phyloP scores from a whole-genome alignment of 2,888 invertebrate genomes.

The Danaus chrysippus region DNA sequence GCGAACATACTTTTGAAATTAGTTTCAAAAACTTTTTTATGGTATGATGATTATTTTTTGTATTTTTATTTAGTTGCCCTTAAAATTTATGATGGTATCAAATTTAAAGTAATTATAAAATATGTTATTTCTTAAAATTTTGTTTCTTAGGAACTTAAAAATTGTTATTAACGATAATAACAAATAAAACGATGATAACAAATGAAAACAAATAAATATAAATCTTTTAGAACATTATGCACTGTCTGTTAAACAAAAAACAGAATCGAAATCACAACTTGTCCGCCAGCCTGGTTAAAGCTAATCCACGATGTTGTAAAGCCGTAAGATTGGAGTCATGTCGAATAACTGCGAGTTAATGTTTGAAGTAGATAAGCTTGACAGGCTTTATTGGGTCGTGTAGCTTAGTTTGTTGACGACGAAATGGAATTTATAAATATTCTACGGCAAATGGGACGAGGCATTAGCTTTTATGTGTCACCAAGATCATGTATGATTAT shows the following conservation, averaged over 20 bases:
- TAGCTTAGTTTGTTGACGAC: constrained; percentile 26
- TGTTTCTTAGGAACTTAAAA: too few relatives aligned
- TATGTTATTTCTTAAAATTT: too few relatives aligned
- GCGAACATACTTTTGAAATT: too few relatives aligned
- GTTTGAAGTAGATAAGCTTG: constrained; percentile 32
- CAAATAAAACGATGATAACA: too few relatives aligned
- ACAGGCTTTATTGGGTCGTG: constrained; percentile 28
- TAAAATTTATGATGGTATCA: too few relatives aligned
- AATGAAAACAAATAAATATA: too few relatives aligned
- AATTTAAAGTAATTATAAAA: too few relatives aligned
- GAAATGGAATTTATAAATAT: constrained; percentile 25
- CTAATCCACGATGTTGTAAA: constrained; percentile 31
- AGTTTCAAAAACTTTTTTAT: too few relatives aligned
- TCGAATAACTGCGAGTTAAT: constrained; percentile 32
- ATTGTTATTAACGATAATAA: too few relatives aligned
- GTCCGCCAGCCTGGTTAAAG: constrained; percentile 20
- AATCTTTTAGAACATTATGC: neutral
- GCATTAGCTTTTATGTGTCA: constrained; percentile 8
- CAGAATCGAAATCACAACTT: constrained; percentile 17
- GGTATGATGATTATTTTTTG: too few relatives aligned
- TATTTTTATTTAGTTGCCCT: too few relatives aligned
- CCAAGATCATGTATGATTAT: neutral
- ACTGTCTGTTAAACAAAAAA: constrained; percentile 10
- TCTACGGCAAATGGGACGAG: constrained; percentile 18
- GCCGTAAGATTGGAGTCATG: constrained; percentile 30